A percentile compares a stretch with the other conserved stretches of the same genome.
phyloP scores from a whole-genome alignment of 2,888 invertebrate genomes.

The Amphipyra berbera region DNA sequence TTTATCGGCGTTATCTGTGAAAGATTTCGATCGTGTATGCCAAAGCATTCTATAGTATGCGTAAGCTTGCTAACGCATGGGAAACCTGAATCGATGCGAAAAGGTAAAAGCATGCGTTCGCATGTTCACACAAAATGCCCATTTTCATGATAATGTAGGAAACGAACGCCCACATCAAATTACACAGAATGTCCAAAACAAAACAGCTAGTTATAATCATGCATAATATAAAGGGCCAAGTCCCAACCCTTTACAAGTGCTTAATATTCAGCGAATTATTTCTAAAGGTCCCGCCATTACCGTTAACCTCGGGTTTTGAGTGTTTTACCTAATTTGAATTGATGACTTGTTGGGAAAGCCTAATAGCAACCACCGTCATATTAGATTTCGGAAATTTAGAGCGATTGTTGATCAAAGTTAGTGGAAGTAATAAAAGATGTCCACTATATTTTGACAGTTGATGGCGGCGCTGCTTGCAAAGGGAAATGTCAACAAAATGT shows the following conservation, averaged over 20 bases:
- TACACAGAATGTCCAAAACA: conserved; percentile 2
- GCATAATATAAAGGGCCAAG: background rate
- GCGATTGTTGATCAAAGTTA: conserved; percentile 17
- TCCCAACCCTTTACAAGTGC: conserved; percentile 26
- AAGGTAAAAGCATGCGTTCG: no score
- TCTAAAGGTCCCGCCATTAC: conserved; percentile 20
- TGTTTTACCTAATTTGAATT: conserved; percentile 48
- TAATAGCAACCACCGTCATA: conserved; percentile 5
- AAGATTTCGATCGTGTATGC: no score
- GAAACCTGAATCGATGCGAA: no score
- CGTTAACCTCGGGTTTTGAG: conserved; percentile 24
- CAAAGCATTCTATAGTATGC: no score
- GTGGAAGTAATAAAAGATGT: background rate
- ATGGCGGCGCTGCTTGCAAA: no score
- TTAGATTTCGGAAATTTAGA: conserved; percentile 12
- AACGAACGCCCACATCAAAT: background rate
- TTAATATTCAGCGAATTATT: conserved; percentile 52
- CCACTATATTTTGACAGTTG: no score
- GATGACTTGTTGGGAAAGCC: conserved; percentile 30
- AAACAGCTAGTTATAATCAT: conserved; percentile 10
- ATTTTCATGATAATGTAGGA: background rate
- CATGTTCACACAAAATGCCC: no score
- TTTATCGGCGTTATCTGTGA: no score
- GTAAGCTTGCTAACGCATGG: no score
- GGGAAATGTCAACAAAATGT: no score